A percentile compares a stretch with the other conserved stretches of the same genome.
Conservation (phyloP, 2,888 invertebrate genomes). For the Tenthredo amoena region DNA sequence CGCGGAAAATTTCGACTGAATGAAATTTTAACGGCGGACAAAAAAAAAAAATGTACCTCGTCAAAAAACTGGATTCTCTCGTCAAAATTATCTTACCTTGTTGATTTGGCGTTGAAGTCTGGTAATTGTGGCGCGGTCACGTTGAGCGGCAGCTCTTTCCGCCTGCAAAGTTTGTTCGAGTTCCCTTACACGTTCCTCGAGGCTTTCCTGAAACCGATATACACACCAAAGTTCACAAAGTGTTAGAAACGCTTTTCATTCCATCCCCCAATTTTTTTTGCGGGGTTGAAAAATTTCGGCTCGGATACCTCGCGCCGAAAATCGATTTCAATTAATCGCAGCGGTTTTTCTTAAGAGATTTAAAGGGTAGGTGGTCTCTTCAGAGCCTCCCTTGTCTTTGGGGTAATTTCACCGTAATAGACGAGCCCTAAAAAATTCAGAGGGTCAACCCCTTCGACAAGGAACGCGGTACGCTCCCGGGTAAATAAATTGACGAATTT, state of each 20-base stretch:
- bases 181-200: slow-evolving; percentile 72
- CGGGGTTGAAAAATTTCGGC: no score
- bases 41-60: neutral
- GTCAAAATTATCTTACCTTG: slow-evolving; percentile 64
- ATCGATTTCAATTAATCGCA: neutral
- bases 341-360: neutral
- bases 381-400: neutral
- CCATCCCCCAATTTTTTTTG: no score
- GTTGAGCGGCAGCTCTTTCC: slow-evolving; percentile 71
- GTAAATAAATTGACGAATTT: neutral
- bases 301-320: neutral
- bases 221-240: neutral
- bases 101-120: slow-evolving; percentile 74
- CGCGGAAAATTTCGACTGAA: neutral
- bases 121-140: slow-evolving; percentile 74
- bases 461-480: neutral
- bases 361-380: neutral
- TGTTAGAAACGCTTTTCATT: neutral
- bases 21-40: neutral
- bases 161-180: slow-evolving; percentile 71
- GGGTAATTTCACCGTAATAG: neutral
- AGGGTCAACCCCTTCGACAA: neutral
- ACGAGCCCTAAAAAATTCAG: neutral
- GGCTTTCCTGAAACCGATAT: slow-evolving; percentile 67
- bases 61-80: neutral